These are phyloP conservation scores for Sebastes cheni DNA, from an alignment of 2,797 vertebrate genomes.

Conservation along the genomic window DNA sequence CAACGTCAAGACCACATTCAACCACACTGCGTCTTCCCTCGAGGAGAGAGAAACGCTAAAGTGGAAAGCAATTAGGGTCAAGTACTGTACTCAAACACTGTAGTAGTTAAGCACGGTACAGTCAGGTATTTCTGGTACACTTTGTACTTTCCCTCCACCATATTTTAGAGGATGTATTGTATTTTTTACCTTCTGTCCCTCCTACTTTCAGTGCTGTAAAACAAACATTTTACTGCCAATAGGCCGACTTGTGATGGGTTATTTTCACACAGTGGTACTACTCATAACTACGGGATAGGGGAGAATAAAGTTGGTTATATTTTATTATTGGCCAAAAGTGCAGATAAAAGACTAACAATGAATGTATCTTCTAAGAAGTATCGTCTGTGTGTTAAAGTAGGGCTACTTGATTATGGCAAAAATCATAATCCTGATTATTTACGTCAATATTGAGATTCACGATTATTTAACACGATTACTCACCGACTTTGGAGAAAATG, in stretches of 20 bases:
- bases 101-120: neutral
- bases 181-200: neutral
- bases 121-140: neutral
- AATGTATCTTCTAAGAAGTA: neutral
- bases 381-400: too few relatives aligned
- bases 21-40: neutral
- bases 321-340: neutral
- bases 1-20: neutral
- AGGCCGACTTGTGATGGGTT: neutral
- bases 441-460: too few relatives aligned
- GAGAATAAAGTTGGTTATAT: neutral
- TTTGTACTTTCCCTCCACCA: neutral
- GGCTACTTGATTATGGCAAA: too few relatives aligned
- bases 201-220: neutral
- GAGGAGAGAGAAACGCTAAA: neutral
- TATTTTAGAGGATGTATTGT: neutral
- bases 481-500: too few relatives aligned
- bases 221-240: neutral
- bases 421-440: too few relatives aligned
- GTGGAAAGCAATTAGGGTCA: neutral
- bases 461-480: too few relatives aligned
- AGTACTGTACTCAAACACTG: neutral
- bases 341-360: neutral
- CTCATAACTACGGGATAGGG: neutral
- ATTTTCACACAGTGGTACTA: neutral